Base-by-base conservation (phyloP, 1,140 invertebrate species). In the Drosophila biarmipes region DNA sequence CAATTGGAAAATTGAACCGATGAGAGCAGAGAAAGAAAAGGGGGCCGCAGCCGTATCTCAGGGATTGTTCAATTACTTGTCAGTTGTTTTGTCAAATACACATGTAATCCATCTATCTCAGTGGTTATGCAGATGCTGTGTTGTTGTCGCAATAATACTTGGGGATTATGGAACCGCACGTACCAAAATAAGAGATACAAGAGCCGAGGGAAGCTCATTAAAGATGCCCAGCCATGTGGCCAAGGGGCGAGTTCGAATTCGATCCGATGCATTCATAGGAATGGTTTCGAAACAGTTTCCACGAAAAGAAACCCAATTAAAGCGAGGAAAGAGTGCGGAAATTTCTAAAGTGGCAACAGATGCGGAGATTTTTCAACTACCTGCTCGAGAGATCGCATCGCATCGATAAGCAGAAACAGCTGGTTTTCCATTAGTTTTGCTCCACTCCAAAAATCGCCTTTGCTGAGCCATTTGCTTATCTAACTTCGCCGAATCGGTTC, bases 1-100 rank as follows among this genome's bases (percentile, higher is more conserved):
- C 61, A 75, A 75, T 75, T 75, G 61, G 37, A 76, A 57, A 75
- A 69, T 69, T 69, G 40, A 48, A 48, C n/a, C n/a, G 49, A 3
- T 15, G 57, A 15, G 48, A 52, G 17, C 61, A 35, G 37, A 38
- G 38, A n/a, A 34, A 31, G 38, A 34, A 42, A 68, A 31, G 19
- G 38, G 63, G 51, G 35, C 2, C 24, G 29, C 1, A 27, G 15
- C 1, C 19, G 15, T 43, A 15, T 51, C 17, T 34, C n/a, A 6
- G 19, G 19, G 21, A 24, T 29, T 29, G 8, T 45, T 27, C 57
- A 64, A 64, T 64, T 66, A 37, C 21, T 54, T 53, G 56, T 40
- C 24, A 19, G 56, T 62, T 49, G 58, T 63, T 43, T 48, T 69
- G 63, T 69, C 64, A 69, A 19, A 43, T 40, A 45, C 64, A 55